These are phyloP conservation scores for Epirrita christyi DNA, from an alignment of 2,888 invertebrate genomes.

Conservation along the genomic window DNA sequence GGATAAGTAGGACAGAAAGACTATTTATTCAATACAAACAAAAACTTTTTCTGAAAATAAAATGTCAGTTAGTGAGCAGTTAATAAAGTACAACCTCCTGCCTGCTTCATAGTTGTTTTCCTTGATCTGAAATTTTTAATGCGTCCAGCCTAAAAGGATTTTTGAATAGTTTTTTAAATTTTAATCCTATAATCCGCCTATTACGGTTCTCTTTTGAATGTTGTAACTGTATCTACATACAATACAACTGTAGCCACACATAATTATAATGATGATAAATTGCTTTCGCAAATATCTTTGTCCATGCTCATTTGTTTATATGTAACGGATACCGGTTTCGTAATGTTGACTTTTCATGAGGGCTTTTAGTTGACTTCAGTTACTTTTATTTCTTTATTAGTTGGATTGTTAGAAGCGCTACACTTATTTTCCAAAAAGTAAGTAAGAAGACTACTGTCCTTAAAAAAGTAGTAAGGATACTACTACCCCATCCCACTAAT, in stretches of 20 bases:
- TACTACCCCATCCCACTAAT: too few relatives aligned
- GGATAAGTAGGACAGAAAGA: too few relatives aligned
- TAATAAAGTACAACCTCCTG: too few relatives aligned
- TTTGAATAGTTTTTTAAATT: neutral
- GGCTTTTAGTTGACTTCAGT: constrained; percentile 20
- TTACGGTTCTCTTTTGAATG: neutral
- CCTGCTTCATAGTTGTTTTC: too few relatives aligned
- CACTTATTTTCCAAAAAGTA: neutral
- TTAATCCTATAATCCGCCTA: neutral
- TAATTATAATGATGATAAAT: neutral
- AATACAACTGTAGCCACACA: neutral
- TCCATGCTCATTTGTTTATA: neutral
- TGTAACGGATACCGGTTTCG: constrained; percentile 21
- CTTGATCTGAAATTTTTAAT: neutral
- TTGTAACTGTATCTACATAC: too few relatives aligned
- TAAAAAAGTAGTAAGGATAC: too few relatives aligned
- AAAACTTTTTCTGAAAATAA: too few relatives aligned
- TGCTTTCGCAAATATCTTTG: constrained; percentile 6
- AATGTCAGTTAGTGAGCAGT: too few relatives aligned
- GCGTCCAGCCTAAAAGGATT: neutral
- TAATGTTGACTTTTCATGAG: constrained; percentile 11
- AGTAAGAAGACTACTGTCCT: neutral
- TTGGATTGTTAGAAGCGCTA: neutral
- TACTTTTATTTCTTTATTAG: neutral
- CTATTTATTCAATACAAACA: too few relatives aligned